These are phyloP conservation scores for Pyrrhia umbra DNA, from an alignment of 2,888 invertebrate species.

Conservation along the genomic window DNA sequence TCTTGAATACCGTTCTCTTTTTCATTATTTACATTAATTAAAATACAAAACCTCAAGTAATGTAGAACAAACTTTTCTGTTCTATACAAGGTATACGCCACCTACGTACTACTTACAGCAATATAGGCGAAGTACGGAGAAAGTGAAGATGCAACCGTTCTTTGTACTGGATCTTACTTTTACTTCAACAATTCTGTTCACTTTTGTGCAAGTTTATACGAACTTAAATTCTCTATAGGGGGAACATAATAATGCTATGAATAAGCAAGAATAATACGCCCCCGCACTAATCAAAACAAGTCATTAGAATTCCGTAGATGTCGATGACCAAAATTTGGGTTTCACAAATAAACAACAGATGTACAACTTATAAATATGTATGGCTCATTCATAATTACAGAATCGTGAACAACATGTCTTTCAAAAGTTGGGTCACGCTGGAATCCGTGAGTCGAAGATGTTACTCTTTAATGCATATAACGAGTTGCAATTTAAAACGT, in stretches of 20 bases:
- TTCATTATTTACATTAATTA: conserved; percentile 14
- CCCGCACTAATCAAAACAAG: conserved; percentile 31
- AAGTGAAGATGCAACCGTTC: conserved; percentile 42
- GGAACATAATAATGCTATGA: conserved; percentile 18
- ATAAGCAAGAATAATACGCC: conserved; percentile 17
- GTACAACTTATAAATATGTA: conserved; percentile 47
- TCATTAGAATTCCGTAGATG: conserved; percentile 51
- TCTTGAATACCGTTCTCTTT: background rate
- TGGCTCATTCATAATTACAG: conserved; percentile 43
- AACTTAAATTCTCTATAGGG: conserved; percentile 16
- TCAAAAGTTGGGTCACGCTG: conserved; percentile 58
- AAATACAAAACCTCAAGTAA: background rate
- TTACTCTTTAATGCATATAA: conserved; percentile 76
- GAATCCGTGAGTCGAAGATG: conserved; percentile 66
- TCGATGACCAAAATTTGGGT: conserved; percentile 54
- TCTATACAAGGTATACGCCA: conserved; percentile 10
- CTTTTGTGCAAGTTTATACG: conserved; percentile 10
- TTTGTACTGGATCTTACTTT: conserved; percentile 28
- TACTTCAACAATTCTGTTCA: conserved; percentile 34
- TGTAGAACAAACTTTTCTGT: conserved; percentile 1
- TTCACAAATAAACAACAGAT: conserved; percentile 53
- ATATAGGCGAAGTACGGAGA: conserved; percentile 27
- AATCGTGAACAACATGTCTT: conserved; percentile 50
- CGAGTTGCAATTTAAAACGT: conserved; percentile 83
- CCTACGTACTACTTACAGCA: conserved; percentile 22